A percentile compares a stretch with the other conserved stretches of the same genome.
These are phyloP conservation scores for Podotricha telesiphe DNA, from an alignment of 2,888 invertebrate species.

Conservation along the genomic window DNA sequence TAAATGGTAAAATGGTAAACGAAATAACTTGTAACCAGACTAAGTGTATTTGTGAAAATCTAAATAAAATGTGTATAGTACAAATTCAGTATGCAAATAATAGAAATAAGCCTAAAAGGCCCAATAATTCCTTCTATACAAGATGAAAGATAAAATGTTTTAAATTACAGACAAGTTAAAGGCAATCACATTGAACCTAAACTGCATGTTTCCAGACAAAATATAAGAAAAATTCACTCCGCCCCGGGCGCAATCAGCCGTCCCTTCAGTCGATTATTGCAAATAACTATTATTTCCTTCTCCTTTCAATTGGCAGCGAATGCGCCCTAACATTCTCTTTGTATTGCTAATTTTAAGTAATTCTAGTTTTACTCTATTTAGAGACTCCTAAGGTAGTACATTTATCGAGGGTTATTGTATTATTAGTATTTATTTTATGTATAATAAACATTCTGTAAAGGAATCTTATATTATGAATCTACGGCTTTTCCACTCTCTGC, in stretches of 20 bases:
- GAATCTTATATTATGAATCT: too few relatives aligned
- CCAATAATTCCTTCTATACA: too few relatives aligned
- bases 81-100: not conserved
- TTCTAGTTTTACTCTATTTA: constrained; percentile 68
- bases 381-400: constrained; percentile 38
- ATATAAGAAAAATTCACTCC: constrained; percentile 64
- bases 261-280: constrained; percentile 79
- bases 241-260: constrained; percentile 79
- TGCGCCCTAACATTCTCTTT: constrained; percentile 58
- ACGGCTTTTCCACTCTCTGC: too few relatives aligned
- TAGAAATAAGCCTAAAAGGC: too few relatives aligned
- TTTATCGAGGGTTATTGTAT: constrained; percentile 9
- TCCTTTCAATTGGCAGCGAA: constrained; percentile 74
- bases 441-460: not conserved
- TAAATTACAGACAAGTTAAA: constrained; percentile 17
- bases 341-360: constrained; percentile 73
- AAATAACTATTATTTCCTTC: constrained; percentile 77
- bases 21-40: too few relatives aligned
- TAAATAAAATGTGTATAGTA: too few relatives aligned
- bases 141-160: not conserved
- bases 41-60: too few relatives aligned
- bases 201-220: constrained; percentile 58
- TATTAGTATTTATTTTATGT: not conserved
- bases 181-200: constrained; percentile 38
- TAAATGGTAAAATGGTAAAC: too few relatives aligned